These are phyloP conservation scores for Peromyscus attwateri DNA, from an alignment of 2,797 vertebrate genomes.

Conservation along the genomic window DNA sequence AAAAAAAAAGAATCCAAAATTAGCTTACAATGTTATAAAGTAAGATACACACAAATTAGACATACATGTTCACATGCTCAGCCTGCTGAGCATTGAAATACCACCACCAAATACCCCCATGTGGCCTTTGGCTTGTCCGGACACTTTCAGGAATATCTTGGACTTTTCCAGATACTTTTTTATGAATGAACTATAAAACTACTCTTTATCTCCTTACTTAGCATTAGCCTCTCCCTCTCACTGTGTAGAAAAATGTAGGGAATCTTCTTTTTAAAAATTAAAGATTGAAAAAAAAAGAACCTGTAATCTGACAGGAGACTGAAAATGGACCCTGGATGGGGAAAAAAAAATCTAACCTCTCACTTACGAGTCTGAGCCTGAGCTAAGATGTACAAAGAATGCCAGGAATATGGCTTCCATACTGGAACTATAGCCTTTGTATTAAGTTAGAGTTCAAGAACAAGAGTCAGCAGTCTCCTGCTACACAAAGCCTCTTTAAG, in stretches of 20 bases:
- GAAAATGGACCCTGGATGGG: neutral
- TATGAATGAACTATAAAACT: conserved; percentile 50
- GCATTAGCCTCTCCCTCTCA: neutral
- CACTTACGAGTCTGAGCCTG: neutral
- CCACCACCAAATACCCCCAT: conserved; percentile 29
- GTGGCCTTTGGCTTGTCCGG: conserved; percentile 58
- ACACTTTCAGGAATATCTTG: conserved; percentile 55
- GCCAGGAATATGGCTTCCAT: conserved; percentile 29
- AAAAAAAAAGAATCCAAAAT: conserved; percentile 35
- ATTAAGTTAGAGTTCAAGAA: neutral
- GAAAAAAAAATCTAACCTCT: neutral
- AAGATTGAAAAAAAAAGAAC: neutral
- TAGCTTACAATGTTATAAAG: conserved; percentile 57
- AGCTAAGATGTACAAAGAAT: neutral
- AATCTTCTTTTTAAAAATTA: neutral
- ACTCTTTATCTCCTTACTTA: conserved; percentile 15
- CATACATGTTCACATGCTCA: conserved; percentile 43
- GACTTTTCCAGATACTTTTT: conserved; percentile 64
- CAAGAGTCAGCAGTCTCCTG: conserved; percentile 38
- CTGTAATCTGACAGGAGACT: conserved; percentile 26
- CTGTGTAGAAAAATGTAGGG: conserved; percentile 13
- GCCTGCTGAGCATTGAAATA: conserved; percentile 80
- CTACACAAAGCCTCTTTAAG: conserved; percentile 47
- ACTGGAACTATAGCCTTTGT: neutral
- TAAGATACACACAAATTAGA: conserved; percentile 20